A percentile compares a stretch with the other conserved stretches of the same genome.
phyloP scores from a whole-genome alignment of 2,888 invertebrate genomes.

The Acleris sparsana region DNA sequence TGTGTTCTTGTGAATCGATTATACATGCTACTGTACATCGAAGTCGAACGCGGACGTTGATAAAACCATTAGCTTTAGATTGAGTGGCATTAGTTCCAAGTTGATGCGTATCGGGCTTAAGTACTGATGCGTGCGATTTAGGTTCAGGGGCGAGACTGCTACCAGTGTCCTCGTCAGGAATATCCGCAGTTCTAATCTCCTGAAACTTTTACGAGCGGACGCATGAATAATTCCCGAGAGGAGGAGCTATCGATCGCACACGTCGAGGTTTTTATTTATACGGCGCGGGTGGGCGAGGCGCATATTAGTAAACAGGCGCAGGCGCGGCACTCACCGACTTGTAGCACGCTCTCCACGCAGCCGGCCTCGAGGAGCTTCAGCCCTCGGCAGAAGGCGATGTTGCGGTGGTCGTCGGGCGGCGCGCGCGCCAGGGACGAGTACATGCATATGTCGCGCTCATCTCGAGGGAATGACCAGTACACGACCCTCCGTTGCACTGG shows the following conservation, averaged over 20 bases:
- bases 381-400: slow-evolving; percentile 93
- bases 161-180: slow-evolving; percentile 37
- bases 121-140: neutral
- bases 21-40: slow-evolving; percentile 56
- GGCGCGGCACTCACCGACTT: slow-evolving; percentile 92
- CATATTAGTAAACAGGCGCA: slow-evolving; percentile 84
- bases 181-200: slow-evolving; percentile 70
- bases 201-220: slow-evolving; percentile 75
- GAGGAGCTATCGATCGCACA: slow-evolving; percentile 83
- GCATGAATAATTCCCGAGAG: slow-evolving; percentile 83
- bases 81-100: slow-evolving; percentile 31
- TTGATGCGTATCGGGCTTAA: slow-evolving; percentile 9
- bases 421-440: slow-evolving; percentile 89
- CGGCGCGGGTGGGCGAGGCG: slow-evolving; percentile 83
- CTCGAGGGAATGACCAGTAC: slow-evolving; percentile 94
- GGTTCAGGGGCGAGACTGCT: neutral
- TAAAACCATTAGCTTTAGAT: slow-evolving; percentile 55
- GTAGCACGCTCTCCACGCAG: slow-evolving; percentile 92
- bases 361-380: slow-evolving; percentile 91
- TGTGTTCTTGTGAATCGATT: slow-evolving; percentile 58
- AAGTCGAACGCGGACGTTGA: slow-evolving; percentile 54
- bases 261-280: slow-evolving; percentile 83
- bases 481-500: slow-evolving; percentile 94
- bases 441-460: slow-evolving; percentile 95
- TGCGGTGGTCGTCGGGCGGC: slow-evolving; percentile 88